Evolutionary conservation across 2,113 vertebrate species (phyloP).

Genomic region (Marcusenius ussheri): DNA sequence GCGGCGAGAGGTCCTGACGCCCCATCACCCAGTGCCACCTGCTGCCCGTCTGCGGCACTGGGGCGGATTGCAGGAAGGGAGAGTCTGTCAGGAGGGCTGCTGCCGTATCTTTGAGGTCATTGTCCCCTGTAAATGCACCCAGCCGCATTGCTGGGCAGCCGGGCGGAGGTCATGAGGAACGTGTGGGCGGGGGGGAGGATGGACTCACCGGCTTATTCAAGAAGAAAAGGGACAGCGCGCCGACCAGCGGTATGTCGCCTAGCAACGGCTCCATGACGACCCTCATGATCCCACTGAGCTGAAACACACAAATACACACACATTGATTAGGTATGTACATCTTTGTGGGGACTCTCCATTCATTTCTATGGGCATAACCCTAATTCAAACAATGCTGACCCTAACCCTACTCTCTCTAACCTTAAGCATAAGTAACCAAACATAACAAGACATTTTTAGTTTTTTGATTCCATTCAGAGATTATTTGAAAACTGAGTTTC

Average conservation of each 20-base stretch:
- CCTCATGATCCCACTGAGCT: constrained; percentile 77
- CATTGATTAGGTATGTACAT: background rate
- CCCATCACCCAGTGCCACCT: background rate
- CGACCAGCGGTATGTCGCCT: constrained; percentile 77
- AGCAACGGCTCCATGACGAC: constrained; percentile 79
- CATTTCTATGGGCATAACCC: background rate
- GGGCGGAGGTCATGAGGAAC: background rate
- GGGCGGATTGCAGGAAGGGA: background rate
- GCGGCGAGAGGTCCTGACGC: background rate
- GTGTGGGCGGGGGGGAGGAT: background rate
- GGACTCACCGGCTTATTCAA: constrained; percentile 74
- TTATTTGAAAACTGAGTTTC: background rate
- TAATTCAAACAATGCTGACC: background rate
- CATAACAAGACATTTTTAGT: background rate
- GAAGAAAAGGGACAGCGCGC: constrained; percentile 77
- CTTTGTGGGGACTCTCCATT: background rate
- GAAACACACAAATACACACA: background rate
- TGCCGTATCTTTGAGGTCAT: background rate
- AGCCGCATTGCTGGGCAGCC: background rate
- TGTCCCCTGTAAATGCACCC: background rate
- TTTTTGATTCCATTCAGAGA: background rate
- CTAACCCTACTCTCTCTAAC: background rate
- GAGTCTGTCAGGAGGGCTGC: background rate
- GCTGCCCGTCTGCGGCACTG: background rate
- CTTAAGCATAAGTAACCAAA: background rate